Percentiles rank a stretch among this genome's conserved stretches.
These are phyloP conservation scores for Eurosta solidaginis DNA, from an alignment of 1,140 invertebrate genomes.

Conservation along the genomic window DNA sequence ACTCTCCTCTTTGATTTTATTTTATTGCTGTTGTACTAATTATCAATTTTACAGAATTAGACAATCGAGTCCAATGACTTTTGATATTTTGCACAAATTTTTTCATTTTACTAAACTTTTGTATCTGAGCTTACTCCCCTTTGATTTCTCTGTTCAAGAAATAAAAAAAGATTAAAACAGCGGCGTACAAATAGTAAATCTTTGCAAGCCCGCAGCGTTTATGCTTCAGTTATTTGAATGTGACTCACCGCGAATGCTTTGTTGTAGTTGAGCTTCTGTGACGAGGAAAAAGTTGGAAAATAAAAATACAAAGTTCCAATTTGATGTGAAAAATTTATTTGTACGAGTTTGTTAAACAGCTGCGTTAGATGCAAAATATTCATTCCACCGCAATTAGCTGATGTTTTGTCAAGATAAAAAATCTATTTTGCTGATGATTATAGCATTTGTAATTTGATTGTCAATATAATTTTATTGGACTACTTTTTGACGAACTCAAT, in stretches of 20 bases:
- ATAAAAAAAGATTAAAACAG: background rate
- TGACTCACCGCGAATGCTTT: background rate
- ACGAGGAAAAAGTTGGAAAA: background rate
- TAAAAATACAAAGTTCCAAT: background rate
- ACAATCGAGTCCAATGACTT: no score
- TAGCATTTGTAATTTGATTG: background rate
- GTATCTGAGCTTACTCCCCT: no score
- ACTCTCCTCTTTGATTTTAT: no score
- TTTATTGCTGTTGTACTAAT: no score
- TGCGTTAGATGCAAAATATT: slow-evolving; percentile 2
- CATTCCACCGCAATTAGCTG: slow-evolving; percentile 8
- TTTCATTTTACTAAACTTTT: no score
- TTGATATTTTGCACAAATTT: no score
- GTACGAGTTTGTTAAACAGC: background rate
- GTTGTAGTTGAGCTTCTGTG: background rate
- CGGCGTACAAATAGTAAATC: background rate
- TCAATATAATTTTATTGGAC: no score
- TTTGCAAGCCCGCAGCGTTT: background rate
- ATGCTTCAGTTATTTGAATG: slow-evolving; percentile 7
- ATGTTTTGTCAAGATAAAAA: slow-evolving; percentile 5
- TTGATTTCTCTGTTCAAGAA: no score
- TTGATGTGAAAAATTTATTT: background rate
- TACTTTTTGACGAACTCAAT: no score
- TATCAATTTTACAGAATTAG: no score
- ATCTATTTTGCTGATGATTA: background rate